A percentile compares a stretch with the other conserved stretches of the same genome.
Conservation (phyloP, 2,797 vertebrate species). For the Notolepis coatsorum region DNA sequence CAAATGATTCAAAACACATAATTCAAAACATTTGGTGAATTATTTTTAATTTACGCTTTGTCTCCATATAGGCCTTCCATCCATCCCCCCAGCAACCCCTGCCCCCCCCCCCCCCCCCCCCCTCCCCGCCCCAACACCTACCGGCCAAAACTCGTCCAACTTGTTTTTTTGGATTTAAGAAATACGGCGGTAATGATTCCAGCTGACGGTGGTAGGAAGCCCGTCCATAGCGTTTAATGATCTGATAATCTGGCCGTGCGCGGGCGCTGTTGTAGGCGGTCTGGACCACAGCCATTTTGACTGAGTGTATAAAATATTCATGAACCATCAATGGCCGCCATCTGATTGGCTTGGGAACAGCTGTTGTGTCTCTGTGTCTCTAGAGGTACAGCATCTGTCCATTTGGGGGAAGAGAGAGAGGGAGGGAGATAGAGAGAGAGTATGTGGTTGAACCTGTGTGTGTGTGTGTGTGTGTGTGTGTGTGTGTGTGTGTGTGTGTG, state of each 20-base stretch:
- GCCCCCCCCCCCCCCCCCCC: no score
- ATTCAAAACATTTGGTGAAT: no score
- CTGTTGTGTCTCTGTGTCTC: slow-evolving; percentile 83
- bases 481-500: slow-evolving; percentile 1
- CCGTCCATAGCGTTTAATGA: slow-evolving; percentile 67
- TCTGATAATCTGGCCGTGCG: slow-evolving; percentile 68
- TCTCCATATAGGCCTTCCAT: no score
- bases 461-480: slow-evolving; percentile 21
- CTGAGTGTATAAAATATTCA: slow-evolving; percentile 83
- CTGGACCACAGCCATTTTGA: slow-evolving; percentile 79
- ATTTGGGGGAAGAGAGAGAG: slow-evolving; percentile 63
- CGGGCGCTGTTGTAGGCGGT: slow-evolving; percentile 71
- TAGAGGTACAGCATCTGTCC: slow-evolving; percentile 85
- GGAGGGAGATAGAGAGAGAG: no score
- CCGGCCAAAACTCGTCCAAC: no score
- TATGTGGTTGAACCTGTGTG: slow-evolving; percentile 60
- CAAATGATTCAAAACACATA: no score
- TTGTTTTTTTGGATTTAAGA: no score
- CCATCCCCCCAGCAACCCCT: no score
- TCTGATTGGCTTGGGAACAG: slow-evolving; percentile 84
- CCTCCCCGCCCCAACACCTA: no score
- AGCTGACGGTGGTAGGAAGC: slow-evolving; percentile 57
- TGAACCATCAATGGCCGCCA: slow-evolving; percentile 80
- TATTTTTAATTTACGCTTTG: no score
- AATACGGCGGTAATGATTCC: slow-evolving; percentile 26